Base-by-base conservation (phyloP, 2,113 vertebrate species). In the Dissostichus mawsoni region DNA sequence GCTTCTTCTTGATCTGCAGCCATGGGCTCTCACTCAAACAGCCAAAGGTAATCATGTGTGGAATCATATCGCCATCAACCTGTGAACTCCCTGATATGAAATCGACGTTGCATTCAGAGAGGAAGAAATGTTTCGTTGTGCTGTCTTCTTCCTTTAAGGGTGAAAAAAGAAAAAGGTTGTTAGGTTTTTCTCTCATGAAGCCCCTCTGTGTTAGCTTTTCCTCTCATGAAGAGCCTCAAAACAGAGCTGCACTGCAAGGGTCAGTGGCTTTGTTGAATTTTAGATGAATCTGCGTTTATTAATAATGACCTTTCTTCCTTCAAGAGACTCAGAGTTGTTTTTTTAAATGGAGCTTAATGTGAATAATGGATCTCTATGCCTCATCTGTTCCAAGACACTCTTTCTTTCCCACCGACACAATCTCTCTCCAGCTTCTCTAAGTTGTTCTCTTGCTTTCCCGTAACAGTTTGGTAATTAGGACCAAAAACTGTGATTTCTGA, bases 401-500 rank as follows among this genome's bases (percentile, higher is more conserved):
- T n/a, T 55, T 41, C 5, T 7, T 29, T 9, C 13, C 8, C 66
- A 25, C 71, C 47, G 74, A 71, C 45, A 65, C 48, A 50, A 23
- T 9, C 36, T 64, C 69, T 61, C 56, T 63, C 56, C 33, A 52
- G 25, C 64, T 81, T 81, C 83, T 61, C n/a, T 57, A 85, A 80
- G 69, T 70, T 87, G 51, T 57, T 62, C 23, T 41, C 47, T 69
- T 62, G 50, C 70, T 73, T 84, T 71, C 36, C 74, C 55, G 29
- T 74, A 72, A 85, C 76, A 56, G 67, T 80, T 78, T 87, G 23
- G 74, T 88, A 91, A 92, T 92, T 83, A 90, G 78, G 45, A 80
- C 66, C 77, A 89, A 81, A 89, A 91, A 86, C 84, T 87, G 90
- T 45, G 69, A 81, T 75, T 85, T 82, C 87, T 88, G 89, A 80